Evolutionary conservation across 2,113 vertebrate species (phyloP), one percentile per base, ranked within the genome.

Genomic region (Sapajus apella): DNA sequence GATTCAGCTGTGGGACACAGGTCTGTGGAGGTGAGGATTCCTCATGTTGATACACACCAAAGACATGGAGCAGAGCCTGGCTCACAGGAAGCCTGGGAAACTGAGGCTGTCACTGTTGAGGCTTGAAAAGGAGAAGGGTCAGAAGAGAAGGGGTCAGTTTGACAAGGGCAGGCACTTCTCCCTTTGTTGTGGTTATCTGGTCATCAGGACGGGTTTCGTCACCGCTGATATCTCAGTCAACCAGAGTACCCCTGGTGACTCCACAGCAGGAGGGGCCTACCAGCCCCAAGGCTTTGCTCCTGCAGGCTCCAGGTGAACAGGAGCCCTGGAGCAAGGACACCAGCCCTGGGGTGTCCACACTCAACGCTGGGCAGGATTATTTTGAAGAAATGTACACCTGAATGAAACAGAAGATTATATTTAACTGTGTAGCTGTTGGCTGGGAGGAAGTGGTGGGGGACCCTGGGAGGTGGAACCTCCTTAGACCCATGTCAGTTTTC

Each of bases 311-410:
- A 0, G 10, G 16, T 0, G 18, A n/a, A 13, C 23, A 10, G 73
- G 27, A 23, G 23, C 23, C 17, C 4, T 0, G 0, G 23, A 45
- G 30, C 14, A 0, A 25, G n/a, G 8, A 61, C 1, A 0, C 37
- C 68, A 61, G 40, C 8, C 40, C 6, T 43, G 37, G 14, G 37
- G 6, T 12, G 5, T 5, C 3, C 25, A 1, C 37, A 35, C 5
- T 20, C 0, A 3, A 37, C 3, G 27, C 8, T 12, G 35, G 8
- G 5, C 32, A 70, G 45, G 30, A 32, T 6, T 55, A 8, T 0
- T 0, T 52, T 13, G 37, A 64, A 43, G 61, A 52, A 37, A 47
- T 20, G 23, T 0, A 4, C 17, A 8, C 13, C 45, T 37, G 35
- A 23, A 23, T 37, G 43, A 17, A 25, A n/a, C 27, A 64, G 58